These are phyloP conservation scores for Philonicus albiceps DNA, from an alignment of 2,888 invertebrate species.

Conservation along the genomic window DNA sequence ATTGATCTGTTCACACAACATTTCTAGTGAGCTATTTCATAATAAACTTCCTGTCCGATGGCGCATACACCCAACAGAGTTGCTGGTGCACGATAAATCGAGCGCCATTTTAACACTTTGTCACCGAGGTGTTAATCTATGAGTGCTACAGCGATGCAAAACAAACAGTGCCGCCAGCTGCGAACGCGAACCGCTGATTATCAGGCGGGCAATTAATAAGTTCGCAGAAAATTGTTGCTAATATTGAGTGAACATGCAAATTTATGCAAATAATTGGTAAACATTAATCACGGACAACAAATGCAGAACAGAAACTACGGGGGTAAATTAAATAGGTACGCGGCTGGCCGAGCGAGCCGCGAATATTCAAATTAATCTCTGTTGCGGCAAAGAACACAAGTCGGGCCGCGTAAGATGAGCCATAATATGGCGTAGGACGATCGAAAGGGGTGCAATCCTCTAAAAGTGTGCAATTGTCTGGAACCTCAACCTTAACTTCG, in stretches of 20 bases:
- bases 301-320: neutral
- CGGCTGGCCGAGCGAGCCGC: neutral
- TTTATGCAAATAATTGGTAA: constrained; percentile 46
- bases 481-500: neutral
- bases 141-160: constrained; percentile 6
- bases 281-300: constrained; percentile 37
- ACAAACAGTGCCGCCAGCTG: neutral
- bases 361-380: neutral
- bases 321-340: neutral
- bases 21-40: neutral
- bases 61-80: neutral
- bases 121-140: constrained; percentile 25
- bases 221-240: constrained; percentile 41
- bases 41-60: neutral
- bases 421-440: neutral
- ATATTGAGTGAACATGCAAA: constrained; percentile 40
- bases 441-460: neutral
- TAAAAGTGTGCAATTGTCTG: constrained; percentile 1
- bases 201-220: constrained; percentile 42
- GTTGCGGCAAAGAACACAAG: neutral
- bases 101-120: constrained; percentile 42
- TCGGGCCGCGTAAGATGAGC: neutral
- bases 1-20: neutral
- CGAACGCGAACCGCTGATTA: neutral
- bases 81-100: neutral